Evolutionary conservation across 2,113 vertebrate species (phyloP), one percentile per base, ranked within the genome.

Genomic region (Furnarius figulus): DNA sequence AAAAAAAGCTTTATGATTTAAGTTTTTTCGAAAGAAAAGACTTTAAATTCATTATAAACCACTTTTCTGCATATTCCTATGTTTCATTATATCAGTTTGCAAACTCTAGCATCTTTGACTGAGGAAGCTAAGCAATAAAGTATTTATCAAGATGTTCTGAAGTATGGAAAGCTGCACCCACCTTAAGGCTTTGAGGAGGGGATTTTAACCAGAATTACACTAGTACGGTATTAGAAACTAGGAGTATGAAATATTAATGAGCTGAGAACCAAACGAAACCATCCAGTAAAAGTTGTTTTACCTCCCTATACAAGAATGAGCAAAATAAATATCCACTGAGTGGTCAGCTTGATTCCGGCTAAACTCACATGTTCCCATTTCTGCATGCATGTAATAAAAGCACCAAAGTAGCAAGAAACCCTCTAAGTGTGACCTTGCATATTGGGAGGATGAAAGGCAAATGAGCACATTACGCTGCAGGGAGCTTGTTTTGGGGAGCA

Each of bases 391-490:
- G 23, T 16, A 62, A 70, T 14, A 22, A 42, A 74, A 84, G 16
- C 72, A 70, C 8, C 0, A 0, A 52, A 47, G 50, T 11, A 84
- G 40, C 2, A 2, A 86, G n/a, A 66, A 58, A 39, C 28, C 18
- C 61, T 68, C 37, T 13, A 16, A 2, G 28, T 35, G 55, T 80
- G 76, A 56, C 72, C 59, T 50, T 63, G 68, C 17, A 7, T 3
- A 13, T 9, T 1, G 16, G 31, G 17, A 68, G 40, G 28, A 24
- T 0, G 0, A 44, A 49, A 91, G 42, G 58, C 50, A 78, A 67
- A 73, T 7, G 30, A 66, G 50, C 61, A 46, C 1, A 58, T 24
- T 28, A 50, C 0, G 0, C 40, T 62, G 52, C 61, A 87, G 56
- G 85, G 35, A 67, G 24, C 46, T 75, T 0, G 0, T 68, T 87